Base-by-base conservation (phyloP, 2,888 invertebrate species). In the Altica lythri region DNA sequence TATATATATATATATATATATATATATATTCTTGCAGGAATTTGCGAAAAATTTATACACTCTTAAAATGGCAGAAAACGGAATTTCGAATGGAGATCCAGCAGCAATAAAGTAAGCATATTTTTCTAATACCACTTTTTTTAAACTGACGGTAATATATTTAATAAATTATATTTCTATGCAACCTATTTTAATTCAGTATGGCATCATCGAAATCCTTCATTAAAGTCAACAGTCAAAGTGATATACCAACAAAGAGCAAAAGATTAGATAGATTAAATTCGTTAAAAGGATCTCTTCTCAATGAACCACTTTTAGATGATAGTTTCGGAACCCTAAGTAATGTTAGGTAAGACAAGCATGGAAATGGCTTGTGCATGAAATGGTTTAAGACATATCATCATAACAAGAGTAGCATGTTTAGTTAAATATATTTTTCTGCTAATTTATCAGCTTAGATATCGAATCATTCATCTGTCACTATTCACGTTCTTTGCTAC, bases 321-420 rank as follows among this genome's bases (percentile, higher is more conserved):
- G 92, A 92, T 68, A 90, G 87, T 66, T 92, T 94, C 69, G 94
- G 94, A 10, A 92, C 93, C 3, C 79, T 95, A n/a, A 92, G 92
- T 73, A 95, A 95, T 70, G 92, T 95, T 50, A 86, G 92, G 86
- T 86, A 77, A 68, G 66, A 47, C 5, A 10, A 12, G 35, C 27
- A 54, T 30, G 44, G 16, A n/a, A n/a, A n/a, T n/a, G n/a, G n/a
- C n/a, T n/a, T n/a, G n/a, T n/a, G n/a, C n/a, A n/a, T n/a, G n/a
- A n/a, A n/a, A n/a, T n/a, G n/a, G n/a, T n/a, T n/a, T n/a, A n/a
- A n/a, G n/a, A n/a, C n/a, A n/a, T n/a, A n/a, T n/a, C n/a, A n/a
- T n/a, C n/a, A n/a, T n/a, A n/a, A n/a, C n/a, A n/a, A 4, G 3
- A 14, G 12, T 4, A 5, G 22, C 22, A 19, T 19, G 22, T 6